Base-by-base conservation (phyloP, 2,888 invertebrate genomes). In the Sphinx pinastri region DNA sequence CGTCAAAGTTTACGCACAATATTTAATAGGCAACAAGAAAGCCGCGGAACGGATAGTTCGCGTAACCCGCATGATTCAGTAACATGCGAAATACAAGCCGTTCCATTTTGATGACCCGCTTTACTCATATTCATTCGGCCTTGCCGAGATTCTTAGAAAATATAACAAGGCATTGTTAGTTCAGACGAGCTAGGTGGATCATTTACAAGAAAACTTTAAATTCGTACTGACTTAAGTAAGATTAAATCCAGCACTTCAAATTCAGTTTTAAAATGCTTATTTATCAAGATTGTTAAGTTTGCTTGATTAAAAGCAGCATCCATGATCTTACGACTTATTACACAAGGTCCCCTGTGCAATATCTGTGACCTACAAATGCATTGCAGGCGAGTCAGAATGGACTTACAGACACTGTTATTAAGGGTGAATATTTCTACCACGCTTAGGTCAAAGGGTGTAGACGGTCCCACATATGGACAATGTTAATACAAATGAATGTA, bases 321-420 rank as follows among this genome's bases (percentile, higher is more conserved):
- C 85, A 83, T 80, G 77, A 84, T 80, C 82, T 80, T 74, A 79
- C 80, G 75, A 85, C 85, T 84, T 83, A 81, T 85, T 83, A 80
- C 84, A 88, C 89, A 90, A 91, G 91, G 89, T 87, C 86, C 81
- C 79, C 84, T 80, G 82, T 86, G 88, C 88, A 88, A 87, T 87
- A 86, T 87, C 82, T 81, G 81, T 88, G 89, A 89, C 91, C 91
- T 88, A 91, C 87, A 89, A 88, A 88, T 80, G 80, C 80, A 77
- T 70, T 73, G 77, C 74, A 73, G 70, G 76, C 71, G 79, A 75
- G 77, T 81, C 77, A 86, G 76, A 84, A 83, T 85, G 82, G 78
- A 87, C 88, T 84, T 77, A 87, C 77, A 81, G 78, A 77, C 79
- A 67, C 70, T 71, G 81, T 74, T 79, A 79, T 78, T 88, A 87